Conservation (phyloP, 2,888 invertebrate species). For the Cyclophora albipunctata region DNA sequence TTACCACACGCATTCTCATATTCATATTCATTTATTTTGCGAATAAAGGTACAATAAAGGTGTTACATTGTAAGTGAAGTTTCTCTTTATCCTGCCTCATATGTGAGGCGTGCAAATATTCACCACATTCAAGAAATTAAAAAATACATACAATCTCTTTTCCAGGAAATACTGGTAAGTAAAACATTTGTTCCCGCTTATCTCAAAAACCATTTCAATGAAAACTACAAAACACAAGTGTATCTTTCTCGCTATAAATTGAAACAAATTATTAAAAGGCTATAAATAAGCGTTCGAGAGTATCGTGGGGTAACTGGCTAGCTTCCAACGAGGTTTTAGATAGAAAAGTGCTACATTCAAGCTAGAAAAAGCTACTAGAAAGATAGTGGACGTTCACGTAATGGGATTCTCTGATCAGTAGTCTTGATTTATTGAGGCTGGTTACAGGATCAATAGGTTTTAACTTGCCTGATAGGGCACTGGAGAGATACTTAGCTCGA, state of each 20-base stretch:
- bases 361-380: conserved; percentile 27
- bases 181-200: no score
- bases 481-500: no score
- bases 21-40: no score
- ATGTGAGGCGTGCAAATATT: no score
- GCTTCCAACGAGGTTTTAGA: conserved; percentile 56
- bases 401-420: conserved; percentile 38
- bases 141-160: no score
- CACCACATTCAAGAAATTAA: no score
- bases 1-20: no score
- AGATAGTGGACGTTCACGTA: conserved; percentile 48
- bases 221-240: conserved; percentile 6
- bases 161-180: no score
- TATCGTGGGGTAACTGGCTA: conserved; percentile 50
- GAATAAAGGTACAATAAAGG: no score
- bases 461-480: conserved; percentile 13
- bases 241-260: conserved; percentile 35
- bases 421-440: conserved; percentile 30
- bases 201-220: conserved; percentile 1
- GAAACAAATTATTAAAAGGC: conserved; percentile 65
- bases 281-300: conserved; percentile 57
- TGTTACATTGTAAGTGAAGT: no score
- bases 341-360: conserved; percentile 40
- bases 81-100: no score
- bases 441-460: conserved; percentile 21